Evolutionary conservation across 2,888 invertebrate genomes (phyloP).

Genomic region (Eupithecia inturbata): DNA sequence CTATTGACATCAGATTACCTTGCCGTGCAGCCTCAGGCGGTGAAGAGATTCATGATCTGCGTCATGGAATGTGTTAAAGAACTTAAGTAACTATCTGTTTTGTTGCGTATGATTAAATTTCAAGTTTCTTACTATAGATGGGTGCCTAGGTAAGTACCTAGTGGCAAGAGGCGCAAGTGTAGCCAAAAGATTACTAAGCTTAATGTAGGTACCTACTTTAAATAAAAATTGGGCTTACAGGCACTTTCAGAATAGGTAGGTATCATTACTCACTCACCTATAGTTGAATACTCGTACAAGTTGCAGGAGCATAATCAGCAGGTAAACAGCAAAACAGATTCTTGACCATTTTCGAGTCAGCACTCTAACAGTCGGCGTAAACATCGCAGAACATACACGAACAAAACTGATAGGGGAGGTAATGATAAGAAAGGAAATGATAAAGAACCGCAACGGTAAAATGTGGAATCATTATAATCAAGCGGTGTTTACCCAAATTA

Average conservation of each 20-base stretch:
- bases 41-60: background rate
- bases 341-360: conserved; percentile 10
- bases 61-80: background rate
- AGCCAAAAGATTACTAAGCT: background rate
- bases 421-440: conserved; percentile 11
- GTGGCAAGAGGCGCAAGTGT: background rate
- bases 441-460: background rate
- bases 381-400: conserved; percentile 5
- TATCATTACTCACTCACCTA: background rate
- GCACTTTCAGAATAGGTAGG: background rate
- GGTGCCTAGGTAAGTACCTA: too few relatives aligned
- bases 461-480: background rate
- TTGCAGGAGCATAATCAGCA: background rate
- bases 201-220: background rate
- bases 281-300: background rate
- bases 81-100: too few relatives aligned
- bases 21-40: background rate
- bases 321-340: background rate
- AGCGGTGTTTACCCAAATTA: background rate
- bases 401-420: background rate
- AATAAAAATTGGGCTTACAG: background rate
- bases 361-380: conserved; percentile 2
- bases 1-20: too few relatives aligned
- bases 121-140: too few relatives aligned
- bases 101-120: too few relatives aligned